Percentiles rank a stretch among this genome's conserved stretches.
Evolutionary conservation across 2,113 vertebrate genomes (phyloP).

Genomic region (Leucopsar rothschildi): DNA sequence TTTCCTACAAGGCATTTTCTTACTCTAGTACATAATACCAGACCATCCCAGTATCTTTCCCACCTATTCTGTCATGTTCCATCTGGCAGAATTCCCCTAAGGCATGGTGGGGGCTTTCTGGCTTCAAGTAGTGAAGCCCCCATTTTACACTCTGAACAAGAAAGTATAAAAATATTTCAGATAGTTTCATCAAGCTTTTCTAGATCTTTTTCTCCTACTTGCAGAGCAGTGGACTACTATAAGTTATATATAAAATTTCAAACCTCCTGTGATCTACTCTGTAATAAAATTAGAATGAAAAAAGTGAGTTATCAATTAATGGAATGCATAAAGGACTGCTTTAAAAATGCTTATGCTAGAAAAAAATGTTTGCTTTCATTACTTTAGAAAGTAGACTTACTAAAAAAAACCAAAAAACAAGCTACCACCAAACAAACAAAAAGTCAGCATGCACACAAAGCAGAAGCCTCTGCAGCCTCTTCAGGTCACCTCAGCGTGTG

Average conservation of each 20-base stretch:
- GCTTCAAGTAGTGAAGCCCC: not conserved
- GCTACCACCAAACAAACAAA: not conserved
- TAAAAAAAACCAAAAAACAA: not conserved
- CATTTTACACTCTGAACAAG: not conserved
- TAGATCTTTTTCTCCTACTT: not conserved
- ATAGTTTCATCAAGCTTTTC: not conserved
- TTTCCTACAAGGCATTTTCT: not conserved
- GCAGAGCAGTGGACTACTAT: not conserved
- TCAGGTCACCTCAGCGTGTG: not conserved
- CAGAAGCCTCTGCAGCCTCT: not conserved
- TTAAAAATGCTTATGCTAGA: not conserved
- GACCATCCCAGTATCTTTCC: not conserved
- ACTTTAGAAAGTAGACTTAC: not conserved
- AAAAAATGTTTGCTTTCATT: not conserved
- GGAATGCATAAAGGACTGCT: not conserved
- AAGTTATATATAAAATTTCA: not conserved
- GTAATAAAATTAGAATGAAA: not conserved
- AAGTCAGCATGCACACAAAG: not conserved
- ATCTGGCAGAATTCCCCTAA: not conserved
- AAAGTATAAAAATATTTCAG: not conserved
- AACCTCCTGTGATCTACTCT: not conserved
- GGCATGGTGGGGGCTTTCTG: not conserved
- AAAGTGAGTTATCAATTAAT: not conserved
- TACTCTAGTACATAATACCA: not conserved
- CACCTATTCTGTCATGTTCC: not conserved